phyloP scores from a whole-genome alignment of 2,888 invertebrate genomes.

The Meghimatium bilineatum region DNA sequence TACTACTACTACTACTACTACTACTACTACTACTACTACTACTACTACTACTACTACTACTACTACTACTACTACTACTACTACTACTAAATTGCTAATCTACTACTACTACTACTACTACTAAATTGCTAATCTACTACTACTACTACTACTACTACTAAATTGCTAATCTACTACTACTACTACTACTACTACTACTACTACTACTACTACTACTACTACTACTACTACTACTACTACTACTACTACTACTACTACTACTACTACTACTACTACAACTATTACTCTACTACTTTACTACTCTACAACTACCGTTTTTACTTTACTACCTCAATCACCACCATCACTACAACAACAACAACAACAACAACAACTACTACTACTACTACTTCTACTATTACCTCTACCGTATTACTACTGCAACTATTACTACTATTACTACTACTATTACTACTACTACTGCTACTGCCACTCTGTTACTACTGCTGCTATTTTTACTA shows the following conservation, averaged over 20 bases:
- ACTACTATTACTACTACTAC: neutral
- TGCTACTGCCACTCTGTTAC: too few species aligned
- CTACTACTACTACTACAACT: too few species aligned
- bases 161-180: too few species aligned
- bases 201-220: constrained; percentile 36
- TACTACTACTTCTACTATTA: constrained; percentile 40
- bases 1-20: constrained; percentile 43
- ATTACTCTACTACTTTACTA: neutral
- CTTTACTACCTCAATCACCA: constrained; percentile 49
- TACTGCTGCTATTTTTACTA: constrained; percentile 10
- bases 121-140: too few species aligned
- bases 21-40: constrained; percentile 41
- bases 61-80: too few species aligned
- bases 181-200: too few species aligned
- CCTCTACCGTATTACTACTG: constrained; percentile 2
- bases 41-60: neutral
- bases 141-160: too few species aligned
- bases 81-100: too few species aligned
- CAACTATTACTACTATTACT: neutral
- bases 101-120: too few species aligned
- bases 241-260: constrained; percentile 40
- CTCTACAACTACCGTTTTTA: constrained; percentile 28
- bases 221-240: constrained; percentile 37
- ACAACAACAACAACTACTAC: constrained; percentile 43
- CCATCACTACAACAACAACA: constrained; percentile 35